Conservation (phyloP, 2,888 invertebrate genomes). For the Escarpia spicata region DNA sequence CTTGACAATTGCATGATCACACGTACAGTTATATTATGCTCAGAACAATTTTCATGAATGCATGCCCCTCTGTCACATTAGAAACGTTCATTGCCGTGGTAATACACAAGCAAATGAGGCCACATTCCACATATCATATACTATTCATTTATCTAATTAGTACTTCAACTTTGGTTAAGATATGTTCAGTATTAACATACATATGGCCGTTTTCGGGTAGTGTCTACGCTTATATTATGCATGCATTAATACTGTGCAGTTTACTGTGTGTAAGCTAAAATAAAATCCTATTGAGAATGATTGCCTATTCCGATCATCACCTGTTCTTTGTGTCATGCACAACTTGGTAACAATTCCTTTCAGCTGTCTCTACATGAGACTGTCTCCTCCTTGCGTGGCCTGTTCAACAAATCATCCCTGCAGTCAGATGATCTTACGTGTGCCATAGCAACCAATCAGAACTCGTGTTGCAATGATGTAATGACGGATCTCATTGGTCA, state of each 20-base stretch:
- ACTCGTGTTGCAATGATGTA: background rate
- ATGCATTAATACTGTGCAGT: background rate
- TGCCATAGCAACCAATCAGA: slow-evolving; percentile 3
- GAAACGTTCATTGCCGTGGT: no score
- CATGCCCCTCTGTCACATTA: no score
- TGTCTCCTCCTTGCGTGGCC: background rate
- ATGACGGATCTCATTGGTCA: background rate
- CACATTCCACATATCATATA: no score
- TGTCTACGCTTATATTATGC: no score
- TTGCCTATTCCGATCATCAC: background rate
- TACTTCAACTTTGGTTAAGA: no score
- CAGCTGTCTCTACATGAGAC: background rate
- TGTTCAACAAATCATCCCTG: background rate
- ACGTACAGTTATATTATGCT: no score
- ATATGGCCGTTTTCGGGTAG: no score
- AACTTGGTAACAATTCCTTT: background rate
- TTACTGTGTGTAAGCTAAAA: background rate
- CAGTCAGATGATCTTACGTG: background rate
- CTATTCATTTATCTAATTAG: no score
- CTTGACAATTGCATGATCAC: no score
- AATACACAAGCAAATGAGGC: no score
- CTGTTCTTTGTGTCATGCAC: background rate
- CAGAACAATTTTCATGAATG: no score
- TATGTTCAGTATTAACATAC: no score
- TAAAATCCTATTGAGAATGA: background rate